These are phyloP conservation scores for Hydrotaea diabolus DNA, from an alignment of 2,888 invertebrate genomes.

Conservation along the genomic window DNA sequence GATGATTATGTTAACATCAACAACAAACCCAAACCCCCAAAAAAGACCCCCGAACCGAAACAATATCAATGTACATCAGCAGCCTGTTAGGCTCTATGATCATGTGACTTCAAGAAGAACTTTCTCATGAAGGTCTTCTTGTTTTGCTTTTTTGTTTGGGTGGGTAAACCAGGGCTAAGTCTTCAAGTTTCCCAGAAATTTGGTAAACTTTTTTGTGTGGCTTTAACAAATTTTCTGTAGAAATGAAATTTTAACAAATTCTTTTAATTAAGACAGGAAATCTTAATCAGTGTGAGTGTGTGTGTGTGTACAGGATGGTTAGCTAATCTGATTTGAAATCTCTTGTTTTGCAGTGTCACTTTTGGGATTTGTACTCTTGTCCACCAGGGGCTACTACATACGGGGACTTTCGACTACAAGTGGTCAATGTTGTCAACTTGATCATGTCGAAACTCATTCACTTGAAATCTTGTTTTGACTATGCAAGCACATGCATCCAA, in stretches of 20 bases:
- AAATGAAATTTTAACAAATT: slow-evolving; percentile 39
- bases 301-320: neutral
- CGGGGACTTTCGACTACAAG: neutral
- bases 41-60: neutral
- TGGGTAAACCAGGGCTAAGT: neutral
- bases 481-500: too few species aligned
- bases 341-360: slow-evolving; percentile 9
- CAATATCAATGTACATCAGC: neutral
- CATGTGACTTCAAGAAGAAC: slow-evolving; percentile 8
- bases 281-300: neutral
- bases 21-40: neutral
- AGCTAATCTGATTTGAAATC: neutral
- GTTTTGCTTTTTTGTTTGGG: neutral
- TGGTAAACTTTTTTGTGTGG: neutral
- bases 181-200: slow-evolving; percentile 40
- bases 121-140: slow-evolving; percentile 36
- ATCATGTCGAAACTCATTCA: neutral
- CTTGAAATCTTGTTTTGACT: too few species aligned
- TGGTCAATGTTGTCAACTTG: neutral
- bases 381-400: slow-evolving; percentile 5
- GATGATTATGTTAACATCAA: slow-evolving; percentile 56
- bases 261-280: slow-evolving; percentile 44
- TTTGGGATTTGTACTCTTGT: neutral
- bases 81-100: neutral
- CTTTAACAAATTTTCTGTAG: slow-evolving; percentile 22